Percentiles rank a stretch among this genome's conserved stretches.
These are phyloP conservation scores for Brachyalestes nurse DNA, from an alignment of 2,797 vertebrate genomes.

Conservation along the genomic window DNA sequence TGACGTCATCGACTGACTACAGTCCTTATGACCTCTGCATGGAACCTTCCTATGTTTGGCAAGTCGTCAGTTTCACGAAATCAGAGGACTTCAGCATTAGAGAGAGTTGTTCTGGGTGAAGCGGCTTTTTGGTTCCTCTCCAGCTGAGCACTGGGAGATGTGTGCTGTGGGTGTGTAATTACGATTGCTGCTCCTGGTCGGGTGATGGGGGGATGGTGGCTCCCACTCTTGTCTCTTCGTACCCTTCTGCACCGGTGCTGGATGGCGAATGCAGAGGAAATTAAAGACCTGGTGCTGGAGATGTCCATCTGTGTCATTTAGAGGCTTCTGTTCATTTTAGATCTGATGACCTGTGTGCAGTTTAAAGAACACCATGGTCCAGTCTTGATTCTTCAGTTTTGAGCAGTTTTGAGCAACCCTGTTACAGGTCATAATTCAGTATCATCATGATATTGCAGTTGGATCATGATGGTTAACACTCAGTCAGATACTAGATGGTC, in stretches of 20 bases:
- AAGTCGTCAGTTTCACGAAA: neutral
- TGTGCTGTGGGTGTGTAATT: conserved; percentile 31
- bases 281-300: conserved; percentile 8
- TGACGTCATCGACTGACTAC: neutral
- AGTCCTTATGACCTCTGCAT: neutral
- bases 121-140: conserved; percentile 24
- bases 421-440: too few species aligned
- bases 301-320: conserved; percentile 29
- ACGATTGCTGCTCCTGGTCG: neutral
- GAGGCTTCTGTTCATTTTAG: neutral
- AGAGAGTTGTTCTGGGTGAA: conserved; percentile 7
- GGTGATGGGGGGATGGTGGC: conserved; percentile 18
- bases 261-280: conserved; percentile 32
- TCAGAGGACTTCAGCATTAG: neutral
- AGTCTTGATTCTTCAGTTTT: too few species aligned
- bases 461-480: neutral
- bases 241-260: neutral
- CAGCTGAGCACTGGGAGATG: conserved; percentile 9
- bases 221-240: neutral
- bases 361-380: neutral
- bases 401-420: too few species aligned
- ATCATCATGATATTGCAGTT: neutral
- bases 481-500: too few species aligned
- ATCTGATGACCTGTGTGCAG: neutral
- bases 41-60: neutral